These are phyloP conservation scores for Barbus barbus DNA, from an alignment of 2,113 vertebrate genomes.

Conservation along the genomic window DNA sequence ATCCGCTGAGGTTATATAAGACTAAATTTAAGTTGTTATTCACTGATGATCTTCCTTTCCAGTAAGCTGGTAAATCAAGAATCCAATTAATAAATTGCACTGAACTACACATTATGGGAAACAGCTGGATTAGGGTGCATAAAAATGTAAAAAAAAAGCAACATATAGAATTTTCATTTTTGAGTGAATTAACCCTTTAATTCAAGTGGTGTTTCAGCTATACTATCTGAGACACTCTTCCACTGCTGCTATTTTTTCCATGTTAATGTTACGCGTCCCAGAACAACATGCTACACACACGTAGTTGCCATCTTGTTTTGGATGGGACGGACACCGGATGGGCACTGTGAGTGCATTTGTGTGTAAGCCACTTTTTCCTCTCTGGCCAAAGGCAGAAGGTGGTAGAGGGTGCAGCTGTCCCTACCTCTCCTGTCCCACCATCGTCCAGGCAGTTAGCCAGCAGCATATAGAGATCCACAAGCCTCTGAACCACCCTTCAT, in stretches of 20 bases:
- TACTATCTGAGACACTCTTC: background rate
- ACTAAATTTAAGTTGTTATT: no score
- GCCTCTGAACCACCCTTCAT: slow-evolving; percentile 47
- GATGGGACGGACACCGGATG: slow-evolving; percentile 7
- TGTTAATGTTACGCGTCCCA: background rate
- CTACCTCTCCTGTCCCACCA: slow-evolving; percentile 60
- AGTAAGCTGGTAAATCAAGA: no score
- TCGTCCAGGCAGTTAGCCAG: slow-evolving; percentile 58
- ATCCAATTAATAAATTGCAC: background rate
- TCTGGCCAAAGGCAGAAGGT: slow-evolving; percentile 47
- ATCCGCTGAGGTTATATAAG: no score
- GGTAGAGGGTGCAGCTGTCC: slow-evolving; percentile 65
- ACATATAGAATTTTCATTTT: background rate
- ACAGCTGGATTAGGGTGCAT: background rate
- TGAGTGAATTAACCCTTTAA: background rate
- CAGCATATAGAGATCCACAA: slow-evolving; percentile 36
- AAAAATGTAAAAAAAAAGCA: background rate
- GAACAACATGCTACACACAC: background rate
- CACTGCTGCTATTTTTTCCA: background rate
- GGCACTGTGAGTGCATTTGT: slow-evolving; percentile 33
- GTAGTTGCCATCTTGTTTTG: slow-evolving; percentile 15
- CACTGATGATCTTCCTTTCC: no score
- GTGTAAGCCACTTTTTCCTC: slow-evolving; percentile 51
- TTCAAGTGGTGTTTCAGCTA: background rate
- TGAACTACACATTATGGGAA: background rate